Percentiles rank a stretch among this genome's conserved stretches.
These are phyloP conservation scores for Capitella teleta DNA, from an alignment of 1,140 invertebrate genomes.

Conservation along the genomic window DNA sequence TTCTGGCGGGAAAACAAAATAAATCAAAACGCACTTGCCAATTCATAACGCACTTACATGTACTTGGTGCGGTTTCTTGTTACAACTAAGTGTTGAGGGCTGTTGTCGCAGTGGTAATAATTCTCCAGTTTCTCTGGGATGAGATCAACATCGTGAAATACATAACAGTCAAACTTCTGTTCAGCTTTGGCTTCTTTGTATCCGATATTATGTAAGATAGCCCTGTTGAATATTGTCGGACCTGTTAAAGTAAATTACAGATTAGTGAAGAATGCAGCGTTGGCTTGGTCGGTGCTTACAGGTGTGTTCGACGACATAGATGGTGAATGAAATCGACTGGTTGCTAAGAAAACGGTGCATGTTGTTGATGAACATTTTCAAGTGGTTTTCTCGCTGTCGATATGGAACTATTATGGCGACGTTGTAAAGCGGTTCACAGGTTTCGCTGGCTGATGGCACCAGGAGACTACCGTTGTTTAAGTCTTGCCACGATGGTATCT, in stretches of 20 bases:
- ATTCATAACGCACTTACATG: too few species aligned
- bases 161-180: constrained; percentile 16
- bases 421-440: too few species aligned
- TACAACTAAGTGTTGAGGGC: too few species aligned
- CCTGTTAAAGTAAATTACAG: too few species aligned
- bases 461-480: too few species aligned
- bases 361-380: constrained; percentile 1
- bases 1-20: too few species aligned
- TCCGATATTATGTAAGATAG: constrained; percentile 15
- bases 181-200: constrained; percentile 11
- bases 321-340: neutral
- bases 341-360: neutral
- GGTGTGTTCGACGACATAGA: constrained; percentile 5
- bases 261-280: neutral
- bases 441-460: too few species aligned
- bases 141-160: constrained; percentile 23
- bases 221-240: constrained; percentile 13
- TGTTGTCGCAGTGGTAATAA: too few species aligned
- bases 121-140: constrained; percentile 21
- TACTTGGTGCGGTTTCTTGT: too few species aligned
- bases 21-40: too few species aligned
- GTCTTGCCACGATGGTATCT: too few species aligned
- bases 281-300: neutral
- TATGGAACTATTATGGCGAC: constrained; percentile 4
- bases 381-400: constrained; percentile 2